Base-by-base conservation (phyloP, 2,113 vertebrate species). In the Cyprinodon variegatus region DNA sequence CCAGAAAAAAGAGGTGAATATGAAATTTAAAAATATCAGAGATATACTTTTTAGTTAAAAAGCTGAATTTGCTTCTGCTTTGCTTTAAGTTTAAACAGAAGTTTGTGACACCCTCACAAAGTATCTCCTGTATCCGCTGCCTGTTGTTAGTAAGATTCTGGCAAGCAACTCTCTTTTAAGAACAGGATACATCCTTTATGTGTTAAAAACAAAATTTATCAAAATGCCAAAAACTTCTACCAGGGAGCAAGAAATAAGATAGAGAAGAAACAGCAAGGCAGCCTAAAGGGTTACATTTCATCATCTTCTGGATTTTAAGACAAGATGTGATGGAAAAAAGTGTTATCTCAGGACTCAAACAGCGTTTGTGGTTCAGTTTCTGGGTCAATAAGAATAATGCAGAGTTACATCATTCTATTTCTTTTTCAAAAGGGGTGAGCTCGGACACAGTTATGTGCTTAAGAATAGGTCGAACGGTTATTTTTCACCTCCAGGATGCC, bases 391-490 rank as follows among this genome's bases (percentile, higher is more conserved):
- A 65, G 71, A 68, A 77, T 69, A 37, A 73, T 22, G 20, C 48
- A 83, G 78, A 70, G 78, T 77, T 71, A 67, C 90, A 90, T 88
- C 61, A 77, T 75, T 81, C 70, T 43, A 78, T 89, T 90, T 86
- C 77, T 76, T 83, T 89, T 65, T 76, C 14, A 76, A 79, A 89
- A 88, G 82, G 75, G 65, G 89, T 83, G 76, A 68, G 64, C 74
- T 63, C 29, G 68, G 66, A 82, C 75, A 82, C 60, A 73, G 82
- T 82, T 78, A 80, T 77, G 50, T 70, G 74, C 69, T 79, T 74
- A 76, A 80, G 79, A 53, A 68, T 15, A 43, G 68, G 65, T 77
- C 59, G 72, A 86, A n/a, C 65, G 69, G 67, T 78, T 71, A 77
- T 88, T 90, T 76, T 78, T 81, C 65, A 72, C 48, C 72, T 29